Evolutionary conservation across 1,140 invertebrate species (phyloP), one percentile per base, ranked within the genome.

Genomic region (Mamestra configurata): DNA sequence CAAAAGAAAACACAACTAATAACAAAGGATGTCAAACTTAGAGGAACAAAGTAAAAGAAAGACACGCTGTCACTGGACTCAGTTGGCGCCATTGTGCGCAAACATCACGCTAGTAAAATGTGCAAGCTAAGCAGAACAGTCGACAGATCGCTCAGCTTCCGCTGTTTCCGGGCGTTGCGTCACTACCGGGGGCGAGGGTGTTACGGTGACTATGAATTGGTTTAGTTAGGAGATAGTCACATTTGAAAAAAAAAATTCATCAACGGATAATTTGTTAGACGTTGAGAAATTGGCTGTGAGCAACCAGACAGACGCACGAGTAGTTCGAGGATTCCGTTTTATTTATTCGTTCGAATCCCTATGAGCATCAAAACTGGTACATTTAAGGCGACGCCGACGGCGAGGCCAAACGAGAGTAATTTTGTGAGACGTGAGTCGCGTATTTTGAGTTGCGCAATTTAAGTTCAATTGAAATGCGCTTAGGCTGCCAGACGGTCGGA

Each of bases 121-220:
- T 49, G 66, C 66, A 49, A 24, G 22, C 66, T 70, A 20, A 70
- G 64, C 40, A 18, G 20, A 49, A 5, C 24, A n/a, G 66, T 15
- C 13, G 15, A 70, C 66, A 70, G 66, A 70, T 70, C 40, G 40
- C 22, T 20, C 59, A 8, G 24, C 66, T 70, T 70, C 66, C 66
- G 66, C 5, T 22, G 15, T 11, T 49, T 70, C 66, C 64, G 37
- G 53, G n/a, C 35, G 59, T 27, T 13, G 22, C 40, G 64, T 46
- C 64, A 68, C 66, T 49, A 15, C 66, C 66, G 66, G 40, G 64
- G 40, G 27, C 10, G 10, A 3, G 8, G 3, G 1, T 40, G 0
- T 4, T 24, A 24, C 20, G 22, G 40, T 46, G 40, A n/a, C 66
- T 40, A 49, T n/a, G 40, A n/a, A 13, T 57, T 3, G 13, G 3